Evolutionary conservation across 2,113 vertebrate genomes (phyloP), one percentile per base, ranked within the genome.

Genomic region (Gopherus flavomarginatus): DNA sequence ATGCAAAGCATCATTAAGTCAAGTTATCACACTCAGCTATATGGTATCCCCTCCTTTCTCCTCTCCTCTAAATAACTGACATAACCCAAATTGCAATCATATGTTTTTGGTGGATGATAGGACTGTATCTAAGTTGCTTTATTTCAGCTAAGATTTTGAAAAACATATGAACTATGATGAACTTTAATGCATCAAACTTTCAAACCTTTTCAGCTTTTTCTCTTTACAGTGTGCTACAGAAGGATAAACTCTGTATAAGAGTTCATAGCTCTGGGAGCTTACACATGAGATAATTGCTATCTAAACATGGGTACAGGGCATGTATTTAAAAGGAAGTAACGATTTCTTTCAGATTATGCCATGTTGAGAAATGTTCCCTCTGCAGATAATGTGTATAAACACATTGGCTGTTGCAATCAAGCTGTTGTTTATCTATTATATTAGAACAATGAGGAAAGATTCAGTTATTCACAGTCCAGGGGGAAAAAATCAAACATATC

Each of bases 11-110:
- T 42, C 83, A n/a, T 83, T 93, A 83, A 96, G 93, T 86, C 88
- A 92, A 89, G 69, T 94, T 87, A 91, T 88, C 89, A 78, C 17
- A 86, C 50, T 59, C 87, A 83, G 29, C 87, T 93, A 69, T 85
- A 31, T 62, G 1, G 1, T 49, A 72, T 80, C n/a, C 19, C 7
- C 85, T 47, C 3, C 79, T 95, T 87, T 93, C 4, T 22, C 27
- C 31, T 91, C 89, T 89, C 84, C 62, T 22, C 83, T n/a, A 54
- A 83, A 93, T 52, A 57, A 21, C 27, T 75, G 59, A 44, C 69
- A 79, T 2, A 92, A 49, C 13, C n/a, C 13, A 52, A 87, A 47
- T 75, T 8, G 90, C 31, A 53, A 88, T 94, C 94, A 91, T 87
- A 79, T 50, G 81, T 24, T 90, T 56, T 82, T 59, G 27, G 3